Conservation (phyloP, 2,888 invertebrate genomes). For the Creontiades dilutus region DNA sequence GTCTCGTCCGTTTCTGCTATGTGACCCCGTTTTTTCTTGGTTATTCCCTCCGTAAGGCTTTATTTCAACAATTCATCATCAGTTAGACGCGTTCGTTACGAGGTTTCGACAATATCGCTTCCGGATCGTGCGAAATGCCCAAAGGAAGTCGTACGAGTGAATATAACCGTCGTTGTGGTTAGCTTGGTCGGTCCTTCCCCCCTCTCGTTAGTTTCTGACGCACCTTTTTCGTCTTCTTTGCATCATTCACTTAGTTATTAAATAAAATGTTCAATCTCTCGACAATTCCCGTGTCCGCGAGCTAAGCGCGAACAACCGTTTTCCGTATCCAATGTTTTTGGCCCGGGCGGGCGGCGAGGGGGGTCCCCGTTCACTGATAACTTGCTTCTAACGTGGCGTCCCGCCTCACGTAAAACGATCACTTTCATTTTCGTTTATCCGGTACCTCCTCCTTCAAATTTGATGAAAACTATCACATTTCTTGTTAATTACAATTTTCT, state of each 20-base stretch:
- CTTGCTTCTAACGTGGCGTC: constrained; percentile 68
- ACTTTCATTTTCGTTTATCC: constrained; percentile 47
- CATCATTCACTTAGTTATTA: background rate
- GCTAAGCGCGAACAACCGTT: constrained; percentile 23
- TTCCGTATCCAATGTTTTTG: constrained; percentile 59
- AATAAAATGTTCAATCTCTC: background rate
- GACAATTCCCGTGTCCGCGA: background rate
- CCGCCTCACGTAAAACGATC: constrained; percentile 68
- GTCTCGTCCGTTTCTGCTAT: constrained; percentile 63
- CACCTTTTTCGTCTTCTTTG: constrained; percentile 46
- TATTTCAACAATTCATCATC: background rate
- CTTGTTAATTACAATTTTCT: too few species aligned
- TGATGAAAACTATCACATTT: too few species aligned
- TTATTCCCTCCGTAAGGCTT: constrained; percentile 14
- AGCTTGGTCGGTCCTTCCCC: constrained; percentile 63
- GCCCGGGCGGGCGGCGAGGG: constrained; percentile 45
- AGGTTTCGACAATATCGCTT: background rate
- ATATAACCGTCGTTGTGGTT: constrained; percentile 64
- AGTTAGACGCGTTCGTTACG: background rate
- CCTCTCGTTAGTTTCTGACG: constrained; percentile 56
- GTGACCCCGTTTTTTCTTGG: constrained; percentile 64
- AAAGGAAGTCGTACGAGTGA: constrained; percentile 25
- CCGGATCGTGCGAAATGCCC: background rate
- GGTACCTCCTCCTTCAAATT: background rate
- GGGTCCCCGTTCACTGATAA: constrained; percentile 64